Evolutionary conservation across 1,140 invertebrate genomes (phyloP).

Genomic region (Drosophila kohkoa): DNA sequence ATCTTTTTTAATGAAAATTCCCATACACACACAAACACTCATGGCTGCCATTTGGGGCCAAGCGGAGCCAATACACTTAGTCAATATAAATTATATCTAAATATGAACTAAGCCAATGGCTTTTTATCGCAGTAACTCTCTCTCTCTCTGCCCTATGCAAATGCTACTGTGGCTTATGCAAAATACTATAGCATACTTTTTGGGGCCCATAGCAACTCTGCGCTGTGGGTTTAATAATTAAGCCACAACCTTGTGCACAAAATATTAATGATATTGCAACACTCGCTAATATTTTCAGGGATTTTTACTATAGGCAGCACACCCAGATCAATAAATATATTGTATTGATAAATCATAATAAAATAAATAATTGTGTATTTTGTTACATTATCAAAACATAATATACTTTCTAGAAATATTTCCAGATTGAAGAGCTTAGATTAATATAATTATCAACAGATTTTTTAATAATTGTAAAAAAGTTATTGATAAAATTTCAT

Average conservation of each 20-base stretch:
- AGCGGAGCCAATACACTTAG: slow-evolving; percentile 41
- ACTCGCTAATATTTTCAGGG: background rate
- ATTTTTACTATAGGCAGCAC: background rate
- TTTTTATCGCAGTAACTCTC: slow-evolving; percentile 10
- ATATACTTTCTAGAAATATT: too few relatives aligned
- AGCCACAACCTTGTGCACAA: background rate
- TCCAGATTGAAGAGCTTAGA: too few relatives aligned
- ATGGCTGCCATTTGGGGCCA: slow-evolving; percentile 42
- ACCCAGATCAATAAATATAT: too few relatives aligned
- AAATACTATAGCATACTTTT: slow-evolving; percentile 32
- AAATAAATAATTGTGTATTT: too few relatives aligned
- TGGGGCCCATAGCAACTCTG: background rate
- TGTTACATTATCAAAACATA: too few relatives aligned
- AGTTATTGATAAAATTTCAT: too few relatives aligned
- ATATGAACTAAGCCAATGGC: slow-evolving; percentile 34
- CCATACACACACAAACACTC: background rate
- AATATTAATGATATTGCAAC: slow-evolving; percentile 1
- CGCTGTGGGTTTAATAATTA: background rate
- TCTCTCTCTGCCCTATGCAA: slow-evolving; percentile 23
- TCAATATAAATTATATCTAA: slow-evolving; percentile 51
- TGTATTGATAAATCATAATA: too few relatives aligned
- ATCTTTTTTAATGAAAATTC: slow-evolving; percentile 59
- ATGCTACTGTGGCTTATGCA: slow-evolving; percentile 20
- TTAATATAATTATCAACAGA: too few relatives aligned
- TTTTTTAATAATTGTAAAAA: too few relatives aligned